Conservation (phyloP, 2,888 invertebrate genomes). For the Diadegma fenestrale region DNA sequence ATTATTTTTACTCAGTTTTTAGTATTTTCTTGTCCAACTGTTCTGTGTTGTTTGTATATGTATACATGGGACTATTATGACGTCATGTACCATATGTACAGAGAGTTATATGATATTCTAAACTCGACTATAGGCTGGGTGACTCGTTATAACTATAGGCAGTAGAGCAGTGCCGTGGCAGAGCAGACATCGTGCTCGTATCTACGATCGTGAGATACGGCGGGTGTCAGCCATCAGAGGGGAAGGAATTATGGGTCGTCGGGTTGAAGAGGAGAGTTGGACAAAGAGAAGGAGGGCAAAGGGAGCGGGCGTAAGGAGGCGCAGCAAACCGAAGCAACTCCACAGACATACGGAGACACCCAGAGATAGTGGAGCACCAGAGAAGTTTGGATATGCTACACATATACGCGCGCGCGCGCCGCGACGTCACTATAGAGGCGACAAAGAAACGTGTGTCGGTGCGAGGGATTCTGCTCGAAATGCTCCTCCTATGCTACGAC, state of each 20-base stretch:
- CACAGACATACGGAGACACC: conserved; percentile 35
- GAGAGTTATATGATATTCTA: conserved; percentile 32
- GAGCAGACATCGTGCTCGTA: conserved; percentile 72
- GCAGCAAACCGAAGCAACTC: conserved; percentile 30
- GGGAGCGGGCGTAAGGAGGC: conserved; percentile 41
- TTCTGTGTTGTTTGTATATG: not conserved
- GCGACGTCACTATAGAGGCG: conserved; percentile 48
- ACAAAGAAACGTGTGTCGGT: conserved; percentile 55
- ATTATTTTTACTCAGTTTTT: not conserved
- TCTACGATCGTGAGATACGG: conserved; percentile 80
- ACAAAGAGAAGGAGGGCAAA: conserved; percentile 61
- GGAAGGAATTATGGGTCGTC: conserved; percentile 74
- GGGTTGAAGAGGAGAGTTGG: conserved; percentile 72
- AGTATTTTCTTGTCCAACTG: not conserved
- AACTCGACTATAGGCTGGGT: conserved; percentile 21
- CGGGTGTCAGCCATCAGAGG: conserved; percentile 72
- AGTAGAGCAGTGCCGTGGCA: conserved; percentile 59
- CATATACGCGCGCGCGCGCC: not conserved
- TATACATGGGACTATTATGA: conserved; percentile 14
- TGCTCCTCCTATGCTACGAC: conserved; percentile 49
- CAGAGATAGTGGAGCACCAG: conserved; percentile 28
- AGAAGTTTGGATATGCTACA: conserved; percentile 22
- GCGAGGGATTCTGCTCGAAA: conserved; percentile 42
- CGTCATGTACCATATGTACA: conserved; percentile 4
- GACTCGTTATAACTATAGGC: conserved; percentile 52